Percentiles rank a stretch among this genome's conserved stretches.
phyloP scores from a whole-genome alignment of 2,888 invertebrate species.

The Lithophane socia region DNA sequence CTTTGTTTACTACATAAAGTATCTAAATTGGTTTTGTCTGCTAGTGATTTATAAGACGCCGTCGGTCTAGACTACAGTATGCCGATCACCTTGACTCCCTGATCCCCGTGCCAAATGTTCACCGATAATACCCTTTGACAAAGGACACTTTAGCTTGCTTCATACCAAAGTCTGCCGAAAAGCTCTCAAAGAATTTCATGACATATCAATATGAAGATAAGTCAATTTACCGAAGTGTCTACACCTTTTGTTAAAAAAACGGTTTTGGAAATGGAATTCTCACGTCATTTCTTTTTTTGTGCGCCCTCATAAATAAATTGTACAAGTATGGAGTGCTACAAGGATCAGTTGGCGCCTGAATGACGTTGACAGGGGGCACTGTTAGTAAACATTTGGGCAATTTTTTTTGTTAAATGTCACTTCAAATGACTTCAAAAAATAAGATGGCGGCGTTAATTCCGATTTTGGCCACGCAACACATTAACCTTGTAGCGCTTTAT shows the following conservation, averaged over 20 bases:
- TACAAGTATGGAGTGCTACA: background rate
- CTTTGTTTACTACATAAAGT: constrained; percentile 25
- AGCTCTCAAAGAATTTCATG: constrained; percentile 43
- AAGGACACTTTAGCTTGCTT: constrained; percentile 47
- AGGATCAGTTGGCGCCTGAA: too few species aligned
- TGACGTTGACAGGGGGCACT: too few species aligned
- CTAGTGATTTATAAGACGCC: constrained; percentile 63
- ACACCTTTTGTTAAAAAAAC: constrained; percentile 12
- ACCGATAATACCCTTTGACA: constrained; percentile 45
- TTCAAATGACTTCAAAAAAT: too few species aligned
- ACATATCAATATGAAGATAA: constrained; percentile 48
- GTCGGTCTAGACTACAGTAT: constrained; percentile 58
- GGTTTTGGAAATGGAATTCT: constrained; percentile 41
- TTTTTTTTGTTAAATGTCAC: too few species aligned
- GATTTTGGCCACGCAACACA: too few species aligned
- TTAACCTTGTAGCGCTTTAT: too few species aligned
- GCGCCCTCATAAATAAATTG: background rate
- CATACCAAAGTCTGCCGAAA: constrained; percentile 11
- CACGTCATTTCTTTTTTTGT: background rate
- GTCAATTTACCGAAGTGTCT: constrained; percentile 16
- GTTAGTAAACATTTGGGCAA: too few species aligned
- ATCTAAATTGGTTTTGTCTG: constrained; percentile 25
- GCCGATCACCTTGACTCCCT: constrained; percentile 62
- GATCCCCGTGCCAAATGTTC: constrained; percentile 53
- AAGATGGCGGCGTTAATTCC: too few species aligned